Evolutionary conservation across 2,113 vertebrate species (phyloP).

Genomic region (Hippocampus abdominalis): DNA sequence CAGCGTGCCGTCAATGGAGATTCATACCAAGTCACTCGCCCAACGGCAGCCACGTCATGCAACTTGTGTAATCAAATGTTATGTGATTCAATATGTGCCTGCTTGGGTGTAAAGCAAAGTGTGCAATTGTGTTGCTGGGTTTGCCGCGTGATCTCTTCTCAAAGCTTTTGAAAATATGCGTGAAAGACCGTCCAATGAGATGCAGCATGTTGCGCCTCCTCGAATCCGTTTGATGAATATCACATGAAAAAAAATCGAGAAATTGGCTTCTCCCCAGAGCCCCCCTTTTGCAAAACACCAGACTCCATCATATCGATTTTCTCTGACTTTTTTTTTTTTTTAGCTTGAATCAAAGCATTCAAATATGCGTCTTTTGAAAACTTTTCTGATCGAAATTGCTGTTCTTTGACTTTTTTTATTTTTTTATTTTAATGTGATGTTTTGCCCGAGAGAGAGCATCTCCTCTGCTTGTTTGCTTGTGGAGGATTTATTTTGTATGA

Average conservation of each 20-base stretch:
- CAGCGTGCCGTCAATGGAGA: constrained; percentile 14
- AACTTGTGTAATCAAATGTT: constrained; percentile 47
- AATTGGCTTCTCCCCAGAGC: constrained; percentile 8
- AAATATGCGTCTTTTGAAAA: constrained; percentile 41
- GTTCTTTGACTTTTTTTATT: too few species aligned
- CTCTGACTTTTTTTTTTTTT: constrained; percentile 35
- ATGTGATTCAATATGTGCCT: constrained; percentile 55
- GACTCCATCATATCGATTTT: constrained; percentile 49
- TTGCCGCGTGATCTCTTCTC: neutral
- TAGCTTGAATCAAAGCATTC: constrained; percentile 45
- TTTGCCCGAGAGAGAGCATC: too few species aligned
- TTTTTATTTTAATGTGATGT: too few species aligned
- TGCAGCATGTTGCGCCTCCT: constrained; percentile 18
- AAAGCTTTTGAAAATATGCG: constrained; percentile 13
- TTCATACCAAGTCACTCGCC: constrained; percentile 44
- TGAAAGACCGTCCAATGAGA: constrained; percentile 4
- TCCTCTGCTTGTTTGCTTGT: too few species aligned
- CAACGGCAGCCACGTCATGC: constrained; percentile 23
- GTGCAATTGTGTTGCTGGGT: constrained; percentile 12
- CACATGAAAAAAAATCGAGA: constrained; percentile 26
- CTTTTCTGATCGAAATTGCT: constrained; percentile 12
- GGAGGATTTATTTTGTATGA: too few species aligned
- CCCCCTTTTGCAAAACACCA: constrained; percentile 26
- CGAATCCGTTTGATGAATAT: constrained; percentile 26
- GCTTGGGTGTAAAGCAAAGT: constrained; percentile 35